Evolutionary conservation across 2,888 invertebrate species (phyloP).

Genomic region (Catocala fraxini): DNA sequence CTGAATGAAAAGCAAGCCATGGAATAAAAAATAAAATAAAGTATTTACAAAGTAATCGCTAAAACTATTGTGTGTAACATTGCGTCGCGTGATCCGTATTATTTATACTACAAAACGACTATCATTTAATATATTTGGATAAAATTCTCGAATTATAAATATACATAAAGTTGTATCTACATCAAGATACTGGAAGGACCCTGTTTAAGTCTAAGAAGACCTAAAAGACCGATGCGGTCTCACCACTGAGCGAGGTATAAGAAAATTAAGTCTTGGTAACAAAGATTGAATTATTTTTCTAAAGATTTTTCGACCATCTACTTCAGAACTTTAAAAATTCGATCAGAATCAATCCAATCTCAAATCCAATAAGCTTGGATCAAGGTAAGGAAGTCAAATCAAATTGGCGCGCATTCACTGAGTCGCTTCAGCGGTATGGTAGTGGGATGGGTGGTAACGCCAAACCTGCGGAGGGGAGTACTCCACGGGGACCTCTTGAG

Average conservation of each 20-base stretch:
- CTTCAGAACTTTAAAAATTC: slow-evolving; percentile 21
- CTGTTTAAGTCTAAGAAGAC: slow-evolving; percentile 75
- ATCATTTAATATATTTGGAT: slow-evolving; percentile 79
- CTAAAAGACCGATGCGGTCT: slow-evolving; percentile 57
- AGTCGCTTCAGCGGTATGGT: slow-evolving; percentile 85
- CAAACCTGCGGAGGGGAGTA: slow-evolving; percentile 86
- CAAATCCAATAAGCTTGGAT: slow-evolving; percentile 12
- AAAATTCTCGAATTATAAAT: slow-evolving; percentile 66
- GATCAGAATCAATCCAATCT: slow-evolving; percentile 11
- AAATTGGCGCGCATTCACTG: slow-evolving; percentile 63
- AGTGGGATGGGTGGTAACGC: slow-evolving; percentile 84
- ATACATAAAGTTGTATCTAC: slow-evolving; percentile 50
- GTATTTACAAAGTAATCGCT: slow-evolving; percentile 62
- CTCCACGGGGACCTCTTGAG: slow-evolving; percentile 81
- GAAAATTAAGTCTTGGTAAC: slow-evolving; percentile 68
- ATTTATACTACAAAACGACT: slow-evolving; percentile 66
- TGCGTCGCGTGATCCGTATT: slow-evolving; percentile 63
- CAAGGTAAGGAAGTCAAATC: slow-evolving; percentile 16
- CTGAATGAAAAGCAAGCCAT: slow-evolving; percentile 46
- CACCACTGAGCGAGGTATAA: slow-evolving; percentile 76
- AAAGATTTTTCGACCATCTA: slow-evolving; percentile 22
- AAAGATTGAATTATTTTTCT: slow-evolving; percentile 53
- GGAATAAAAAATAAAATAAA: slow-evolving; percentile 42
- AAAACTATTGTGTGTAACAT: slow-evolving; percentile 50
- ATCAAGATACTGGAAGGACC: slow-evolving; percentile 78